Conservation (phyloP, 2,113 vertebrate genomes). For the Plectropomus leopardus region DNA sequence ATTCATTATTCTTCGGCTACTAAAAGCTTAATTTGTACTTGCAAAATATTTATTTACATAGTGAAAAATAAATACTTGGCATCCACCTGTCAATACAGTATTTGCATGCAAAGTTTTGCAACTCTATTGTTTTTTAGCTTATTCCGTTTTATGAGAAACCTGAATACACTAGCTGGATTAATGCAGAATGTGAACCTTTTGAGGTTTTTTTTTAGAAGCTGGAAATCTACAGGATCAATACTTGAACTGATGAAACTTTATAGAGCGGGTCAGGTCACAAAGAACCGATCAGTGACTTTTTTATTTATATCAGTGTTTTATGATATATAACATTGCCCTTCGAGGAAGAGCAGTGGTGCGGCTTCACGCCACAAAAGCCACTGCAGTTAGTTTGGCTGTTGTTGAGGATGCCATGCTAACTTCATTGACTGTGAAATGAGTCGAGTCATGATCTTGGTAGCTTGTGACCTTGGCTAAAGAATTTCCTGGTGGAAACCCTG, state of each 20-base stretch:
- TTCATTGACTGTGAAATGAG: conserved; percentile 7
- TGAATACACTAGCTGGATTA: too few relatives aligned
- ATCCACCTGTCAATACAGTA: too few relatives aligned
- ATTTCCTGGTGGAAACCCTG: neutral
- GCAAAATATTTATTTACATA: too few relatives aligned
- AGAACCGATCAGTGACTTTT: neutral
- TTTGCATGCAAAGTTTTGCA: too few relatives aligned
- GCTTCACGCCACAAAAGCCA: neutral
- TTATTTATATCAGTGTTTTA: too few relatives aligned
- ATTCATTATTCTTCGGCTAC: too few relatives aligned
- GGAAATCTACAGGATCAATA: neutral
- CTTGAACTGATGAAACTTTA: neutral
- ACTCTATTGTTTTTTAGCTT: too few relatives aligned
- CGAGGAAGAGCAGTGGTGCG: neutral
- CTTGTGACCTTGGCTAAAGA: conserved; percentile 22
- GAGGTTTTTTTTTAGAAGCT: too few relatives aligned
- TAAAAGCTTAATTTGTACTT: too few relatives aligned
- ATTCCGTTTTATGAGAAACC: too few relatives aligned
- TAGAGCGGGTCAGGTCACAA: neutral
- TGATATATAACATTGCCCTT: neutral
- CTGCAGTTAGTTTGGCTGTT: conserved; percentile 1
- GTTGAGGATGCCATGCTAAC: conserved; percentile 3
- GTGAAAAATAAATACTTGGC: too few relatives aligned
- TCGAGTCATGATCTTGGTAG: conserved; percentile 23
- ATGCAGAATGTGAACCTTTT: too few relatives aligned